Evolutionary conservation across 2,888 invertebrate species (phyloP).

Genomic region (Pherbina coryleti): DNA sequence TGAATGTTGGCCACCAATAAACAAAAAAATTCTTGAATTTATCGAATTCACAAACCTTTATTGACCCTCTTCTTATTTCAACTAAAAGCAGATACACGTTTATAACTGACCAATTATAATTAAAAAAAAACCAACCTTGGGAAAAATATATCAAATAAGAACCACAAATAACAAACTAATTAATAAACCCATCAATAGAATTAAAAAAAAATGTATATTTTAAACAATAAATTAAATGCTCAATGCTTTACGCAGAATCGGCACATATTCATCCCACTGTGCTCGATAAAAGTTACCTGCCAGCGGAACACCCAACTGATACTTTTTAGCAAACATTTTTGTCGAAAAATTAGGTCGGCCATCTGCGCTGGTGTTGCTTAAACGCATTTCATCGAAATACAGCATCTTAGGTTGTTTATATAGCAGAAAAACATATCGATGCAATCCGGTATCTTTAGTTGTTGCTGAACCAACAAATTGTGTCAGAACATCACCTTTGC

Average conservation of each 20-base stretch:
- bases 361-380: constrained; percentile 67
- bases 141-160: no score
- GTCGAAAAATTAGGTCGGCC: constrained; percentile 76
- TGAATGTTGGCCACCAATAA: no score
- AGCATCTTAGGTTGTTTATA: constrained; percentile 79
- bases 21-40: no score
- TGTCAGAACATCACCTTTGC: constrained; percentile 80
- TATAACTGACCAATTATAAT: no score
- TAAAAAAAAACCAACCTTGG: no score
- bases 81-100: no score
- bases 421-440: constrained; percentile 84
- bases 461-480: constrained; percentile 90
- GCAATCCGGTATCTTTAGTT: constrained; percentile 80
- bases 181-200: no score
- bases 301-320: constrained; percentile 76
- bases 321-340: constrained; percentile 81
- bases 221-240: no score
- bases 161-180: no score
- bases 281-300: constrained; percentile 66
- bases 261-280: constrained; percentile 69
- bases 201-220: no score
- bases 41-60: no score
- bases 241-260: constrained; percentile 66
- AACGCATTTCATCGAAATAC: constrained; percentile 72
- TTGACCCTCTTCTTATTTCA: no score